Evolutionary conservation across 2,113 vertebrate species (phyloP), one percentile per base, ranked within the genome.

Genomic region (Empidonax traillii): DNA sequence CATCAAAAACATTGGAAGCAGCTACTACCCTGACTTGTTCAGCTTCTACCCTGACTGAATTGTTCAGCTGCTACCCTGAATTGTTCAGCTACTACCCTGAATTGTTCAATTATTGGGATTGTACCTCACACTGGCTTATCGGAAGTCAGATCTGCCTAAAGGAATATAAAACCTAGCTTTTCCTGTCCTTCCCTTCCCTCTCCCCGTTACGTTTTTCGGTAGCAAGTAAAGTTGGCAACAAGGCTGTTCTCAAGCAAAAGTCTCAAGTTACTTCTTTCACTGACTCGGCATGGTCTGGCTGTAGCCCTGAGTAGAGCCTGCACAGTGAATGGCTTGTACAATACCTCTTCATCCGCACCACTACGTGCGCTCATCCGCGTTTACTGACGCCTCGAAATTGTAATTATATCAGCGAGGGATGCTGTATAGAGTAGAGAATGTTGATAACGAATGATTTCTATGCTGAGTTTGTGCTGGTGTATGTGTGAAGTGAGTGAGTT

Each of bases 401-500:
- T 98, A 98, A 98, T 96, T 96, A 96, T 97, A 96, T 93, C 88
- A 85, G 97, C 94, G 88, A 98, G 94, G 97, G 97, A 95, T 95
- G 97, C 98, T 99, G 98, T 99, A 98, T 98, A 98, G 98, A 98
- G 97, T 98, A 98, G 98, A 98, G 98, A 96, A 97, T 98, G 97
- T 94, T 85, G 97, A 80, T 90, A 96, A 96, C 67, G 98, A 96
- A 94, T 98, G 98, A 94, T 97, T 98, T 97, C 97, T 96, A 96
- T 98, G 98, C 97, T 58, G 96, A 97, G 94, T 97, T 97, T 96
- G 97, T 98, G 98, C 98, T 78, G 98, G 97, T 98, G 97, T 98
- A 97, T 98, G 98, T 98, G 98, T 99, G 98, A 98, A 99, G 98
- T 99, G 98, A 98, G 98, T 99, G 99, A 99, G 99, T 99, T 95